A percentile compares a stretch with the other conserved stretches of the same genome.
Conservation (phyloP, 2,113 vertebrate genomes). For the Leucoraja erinaceus region DNA sequence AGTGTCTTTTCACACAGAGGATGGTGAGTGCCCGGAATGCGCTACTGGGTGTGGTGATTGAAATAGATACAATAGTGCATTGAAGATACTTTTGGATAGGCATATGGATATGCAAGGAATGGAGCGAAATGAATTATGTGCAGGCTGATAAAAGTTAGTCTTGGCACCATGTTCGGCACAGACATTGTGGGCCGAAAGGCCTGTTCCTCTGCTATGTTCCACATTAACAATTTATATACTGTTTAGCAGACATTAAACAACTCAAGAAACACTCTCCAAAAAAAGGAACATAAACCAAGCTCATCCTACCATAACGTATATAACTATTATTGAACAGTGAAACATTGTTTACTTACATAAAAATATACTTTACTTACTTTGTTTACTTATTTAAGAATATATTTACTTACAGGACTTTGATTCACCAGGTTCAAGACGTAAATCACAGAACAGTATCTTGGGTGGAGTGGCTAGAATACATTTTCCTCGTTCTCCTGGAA, state of each 20-base stretch:
- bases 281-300: not conserved
- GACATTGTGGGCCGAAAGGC: too few species aligned
- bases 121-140: too few species aligned
- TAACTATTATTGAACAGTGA: not conserved
- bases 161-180: too few species aligned
- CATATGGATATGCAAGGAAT: too few species aligned
- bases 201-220: too few species aligned
- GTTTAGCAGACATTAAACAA: not conserved
- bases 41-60: too few species aligned
- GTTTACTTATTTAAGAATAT: not conserved
- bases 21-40: too few species aligned
- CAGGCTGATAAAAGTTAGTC: too few species aligned
- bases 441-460: constrained; percentile 95
- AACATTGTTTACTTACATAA: not conserved
- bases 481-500: constrained; percentile 85
- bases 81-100: too few species aligned
- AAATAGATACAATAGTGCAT: too few species aligned
- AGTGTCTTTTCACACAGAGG: too few species aligned
- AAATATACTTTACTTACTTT: constrained; percentile 51
- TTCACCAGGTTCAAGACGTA: constrained; percentile 87
- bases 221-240: not conserved
- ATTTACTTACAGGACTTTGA: constrained; percentile 72
- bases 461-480: constrained; percentile 94
- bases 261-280: not conserved
- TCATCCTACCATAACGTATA: not conserved